Base-by-base conservation (phyloP, 2,113 vertebrate species). In the Hippocampus barbouri region DNA sequence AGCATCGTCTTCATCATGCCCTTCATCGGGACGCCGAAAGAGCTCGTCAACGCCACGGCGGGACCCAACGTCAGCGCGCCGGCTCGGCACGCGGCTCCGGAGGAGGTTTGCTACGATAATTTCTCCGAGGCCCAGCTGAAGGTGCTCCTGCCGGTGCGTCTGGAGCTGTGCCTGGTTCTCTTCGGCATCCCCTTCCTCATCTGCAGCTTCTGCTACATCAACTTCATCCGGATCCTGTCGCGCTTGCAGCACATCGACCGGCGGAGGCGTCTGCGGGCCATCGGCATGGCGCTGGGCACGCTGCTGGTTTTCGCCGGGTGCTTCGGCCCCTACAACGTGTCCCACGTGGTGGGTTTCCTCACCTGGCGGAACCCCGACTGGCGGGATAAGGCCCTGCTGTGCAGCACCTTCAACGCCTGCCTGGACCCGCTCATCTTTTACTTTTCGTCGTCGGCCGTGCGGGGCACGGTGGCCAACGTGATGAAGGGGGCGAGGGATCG, bases 351-450 rank as follows among this genome's bases (percentile, higher is more conserved):
- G 62, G 95, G 96, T 1, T 94, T 82, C 34, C 34, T 90, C 49
- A 77, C 45, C 0, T 56, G 69, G 9, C 0, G 40, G 2, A 95
- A 88, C 73, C 95, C 94, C 0, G 0, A 0, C 0, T 97, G 95
- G 96, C 83, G 96, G 38, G 83, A 88, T 47, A 78, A 89, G 10
- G 93, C 94, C 0, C 87, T 97, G 79, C 86, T 96, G 0, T 85
- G 91, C 72, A 94, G 94, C 75, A 94, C 94, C 12, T 94, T 96
- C 68, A 97, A 96, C 0, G 91, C 95, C 41, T 92, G 92, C 30
- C 83, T 97, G 25, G 96, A 97, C 75, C 96, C 96, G 0, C 54
- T 97, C 4, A 94, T 97, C 38, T 96, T 96, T 86, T 97, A 96
- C 70, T 93, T 96, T 70, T 95, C 96, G 0, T 96, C 95, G 0